Conservation (phyloP, 2,888 invertebrate species). For the Eubasilissa splendida region DNA sequence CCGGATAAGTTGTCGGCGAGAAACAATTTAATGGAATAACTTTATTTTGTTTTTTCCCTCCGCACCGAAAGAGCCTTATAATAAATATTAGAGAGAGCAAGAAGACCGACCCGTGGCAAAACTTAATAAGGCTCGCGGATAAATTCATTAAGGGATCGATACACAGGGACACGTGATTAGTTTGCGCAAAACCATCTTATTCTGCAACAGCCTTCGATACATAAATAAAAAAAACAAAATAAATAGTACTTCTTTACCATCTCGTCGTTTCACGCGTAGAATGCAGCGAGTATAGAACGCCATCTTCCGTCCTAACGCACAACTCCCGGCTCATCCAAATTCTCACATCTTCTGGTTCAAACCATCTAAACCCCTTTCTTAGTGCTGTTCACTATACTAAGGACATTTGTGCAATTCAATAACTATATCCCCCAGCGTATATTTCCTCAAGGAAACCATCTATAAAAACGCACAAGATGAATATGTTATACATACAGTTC, state of each 20-base stretch:
- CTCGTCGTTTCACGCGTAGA: not conserved
- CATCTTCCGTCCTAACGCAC: no score
- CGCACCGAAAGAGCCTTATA: slow-evolving; percentile 9
- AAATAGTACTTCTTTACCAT: not conserved
- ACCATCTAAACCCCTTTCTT: no score
- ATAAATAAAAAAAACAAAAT: not conserved
- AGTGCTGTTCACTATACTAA: no score
- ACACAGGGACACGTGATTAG: slow-evolving; percentile 27
- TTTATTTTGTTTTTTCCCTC: slow-evolving; percentile 13
- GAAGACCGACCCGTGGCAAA: slow-evolving; percentile 22
- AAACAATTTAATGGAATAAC: slow-evolving; percentile 38
- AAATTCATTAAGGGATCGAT: slow-evolving; percentile 27
- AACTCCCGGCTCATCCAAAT: no score
- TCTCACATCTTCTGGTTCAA: no score
- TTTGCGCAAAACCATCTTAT: slow-evolving; percentile 1
- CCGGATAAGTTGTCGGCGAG: not conserved
- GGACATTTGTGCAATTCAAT: no score
- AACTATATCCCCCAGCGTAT: no score
- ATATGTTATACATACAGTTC: no score
- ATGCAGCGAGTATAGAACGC: no score
- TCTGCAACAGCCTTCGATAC: not conserved
- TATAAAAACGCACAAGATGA: no score
- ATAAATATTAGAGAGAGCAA: slow-evolving; percentile 16
- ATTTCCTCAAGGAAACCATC: no score
- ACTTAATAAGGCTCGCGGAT: slow-evolving; percentile 29